Percentiles rank a stretch among this genome's conserved stretches.
Evolutionary conservation across 2,113 vertebrate genomes (phyloP).

Genomic region (Opisthocomus hoazin): DNA sequence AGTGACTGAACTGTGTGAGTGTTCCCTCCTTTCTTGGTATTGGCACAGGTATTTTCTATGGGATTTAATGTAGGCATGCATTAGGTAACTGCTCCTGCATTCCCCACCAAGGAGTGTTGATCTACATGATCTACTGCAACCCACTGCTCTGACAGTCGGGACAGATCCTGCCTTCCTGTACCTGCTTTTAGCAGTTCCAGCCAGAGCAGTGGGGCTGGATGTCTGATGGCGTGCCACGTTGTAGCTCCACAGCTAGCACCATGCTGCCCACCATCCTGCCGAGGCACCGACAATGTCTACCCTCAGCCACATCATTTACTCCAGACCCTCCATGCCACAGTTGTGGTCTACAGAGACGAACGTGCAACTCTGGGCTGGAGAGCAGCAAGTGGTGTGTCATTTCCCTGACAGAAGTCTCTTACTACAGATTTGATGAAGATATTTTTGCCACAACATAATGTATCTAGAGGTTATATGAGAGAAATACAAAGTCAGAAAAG

Average conservation of each 20-base stretch:
- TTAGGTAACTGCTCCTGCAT: neutral
- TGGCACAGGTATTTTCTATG: neutral
- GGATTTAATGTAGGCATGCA: neutral
- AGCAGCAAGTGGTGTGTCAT: neutral
- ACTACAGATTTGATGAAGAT: neutral
- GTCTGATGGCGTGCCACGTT: no score
- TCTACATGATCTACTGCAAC: neutral
- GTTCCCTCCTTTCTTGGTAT: neutral
- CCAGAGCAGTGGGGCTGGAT: neutral
- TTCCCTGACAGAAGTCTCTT: neutral
- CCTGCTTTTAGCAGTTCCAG: neutral
- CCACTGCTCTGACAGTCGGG: neutral
- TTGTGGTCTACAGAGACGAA: neutral
- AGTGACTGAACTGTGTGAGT: fast-evolving
- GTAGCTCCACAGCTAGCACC: neutral
- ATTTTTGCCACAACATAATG: neutral
- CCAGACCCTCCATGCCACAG: neutral
- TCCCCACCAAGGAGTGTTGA: neutral
- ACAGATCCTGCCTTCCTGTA: neutral
- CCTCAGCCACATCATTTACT: neutral
- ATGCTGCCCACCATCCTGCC: neutral
- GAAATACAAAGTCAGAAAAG: neutral
- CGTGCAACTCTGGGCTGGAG: neutral
- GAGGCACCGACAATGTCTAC: neutral
- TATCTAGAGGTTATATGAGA: neutral